Base-by-base conservation (phyloP, 2,888 invertebrate genomes). In the Ganaspis brasiliensis region DNA sequence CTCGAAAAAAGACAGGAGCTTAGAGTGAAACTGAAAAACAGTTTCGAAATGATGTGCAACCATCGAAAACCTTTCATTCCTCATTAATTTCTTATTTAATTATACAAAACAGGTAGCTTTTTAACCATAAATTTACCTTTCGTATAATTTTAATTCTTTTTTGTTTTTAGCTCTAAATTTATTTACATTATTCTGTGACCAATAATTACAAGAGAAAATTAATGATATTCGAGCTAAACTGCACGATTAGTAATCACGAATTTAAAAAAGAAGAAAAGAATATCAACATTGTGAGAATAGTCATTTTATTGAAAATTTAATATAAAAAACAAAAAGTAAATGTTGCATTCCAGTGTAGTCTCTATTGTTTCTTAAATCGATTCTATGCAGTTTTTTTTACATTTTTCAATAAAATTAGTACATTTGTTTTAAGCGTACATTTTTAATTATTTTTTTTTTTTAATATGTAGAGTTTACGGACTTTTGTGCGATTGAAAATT, bases 1-100 rank as follows among this genome's bases (percentile, higher is more conserved):
- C 94, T 95, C 79, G 95, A 96, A 88, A 95, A 96, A 92, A 95
- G 98, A 84, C 95, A 96, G 88, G 95, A 97, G 92, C 92, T 98
- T 87, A 94, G 98, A 74, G 95, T 97, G 91, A 96, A 95, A 76
- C 92, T 98, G 79, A 95, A 95, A 88, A 95, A 95, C 90, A 95
- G 96, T 90, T 98, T 98, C 90, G 96, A 95, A 82, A 95, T 96
- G 91, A 92, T 97, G 86, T 97, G 97, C 91, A 89, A 87, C 74
- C 89, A 90, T 85, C 88, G 88, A 72, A 90, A 88, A 80, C 86
- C 88, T 73, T 87, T 87, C 82, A 89, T 89, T 89, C 87, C 88
- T 84, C 88, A 86, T 73, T 88, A 83, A 85, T 88, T 83, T 8
- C 24, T 8, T 67, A 24, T 24, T 26, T 3, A n/a, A 14, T 26